A percentile compares a stretch with the other conserved stretches of the same genome.
Evolutionary conservation across 1,140 invertebrate species (phyloP).

Genomic region (Papilio helenus): DNA sequence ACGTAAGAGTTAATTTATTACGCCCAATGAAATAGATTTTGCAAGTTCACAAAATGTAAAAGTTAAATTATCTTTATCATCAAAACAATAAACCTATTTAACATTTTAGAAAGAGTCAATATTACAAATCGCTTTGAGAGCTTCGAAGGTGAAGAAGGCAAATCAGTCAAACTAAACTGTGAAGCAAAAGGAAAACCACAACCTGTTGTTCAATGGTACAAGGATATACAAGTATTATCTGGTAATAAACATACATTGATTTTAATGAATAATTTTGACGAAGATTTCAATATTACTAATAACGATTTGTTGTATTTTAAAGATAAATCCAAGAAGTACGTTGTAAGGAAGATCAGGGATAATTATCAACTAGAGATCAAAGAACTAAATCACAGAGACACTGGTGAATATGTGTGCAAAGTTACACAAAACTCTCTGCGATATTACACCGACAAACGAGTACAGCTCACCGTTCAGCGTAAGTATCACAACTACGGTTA

Average conservation of each 20-base stretch:
- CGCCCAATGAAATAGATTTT: too few relatives aligned
- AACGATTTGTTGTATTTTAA: slow-evolving; percentile 41
- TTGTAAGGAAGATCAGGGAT: slow-evolving; percentile 56
- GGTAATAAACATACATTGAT: slow-evolving; percentile 45
- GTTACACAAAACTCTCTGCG: slow-evolving; percentile 68
- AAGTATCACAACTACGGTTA: slow-evolving; percentile 49
- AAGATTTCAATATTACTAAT: background rate
- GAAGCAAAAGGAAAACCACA: slow-evolving; percentile 63
- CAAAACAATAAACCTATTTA: background rate
- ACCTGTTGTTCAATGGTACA: slow-evolving; percentile 70
- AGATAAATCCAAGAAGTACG: slow-evolving; percentile 63
- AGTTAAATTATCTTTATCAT: too few relatives aligned
- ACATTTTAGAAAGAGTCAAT: slow-evolving; percentile 63
- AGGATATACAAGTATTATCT: slow-evolving; percentile 56
- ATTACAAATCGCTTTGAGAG: slow-evolving; percentile 50
- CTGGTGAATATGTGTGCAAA: slow-evolving; percentile 70
- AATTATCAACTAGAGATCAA: slow-evolving; percentile 67
- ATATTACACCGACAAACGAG: slow-evolving; percentile 67
- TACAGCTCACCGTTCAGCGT: slow-evolving; percentile 68
- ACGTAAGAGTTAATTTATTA: too few relatives aligned
- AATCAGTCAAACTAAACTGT: slow-evolving; percentile 59
- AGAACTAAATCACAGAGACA: slow-evolving; percentile 64
- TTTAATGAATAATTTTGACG: background rate
- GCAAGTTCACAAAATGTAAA: too few relatives aligned
- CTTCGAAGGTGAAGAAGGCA: slow-evolving; percentile 65